Conservation (phyloP, 64 coral and sea anemone species). For the Pocillopora damicornis region DNA sequence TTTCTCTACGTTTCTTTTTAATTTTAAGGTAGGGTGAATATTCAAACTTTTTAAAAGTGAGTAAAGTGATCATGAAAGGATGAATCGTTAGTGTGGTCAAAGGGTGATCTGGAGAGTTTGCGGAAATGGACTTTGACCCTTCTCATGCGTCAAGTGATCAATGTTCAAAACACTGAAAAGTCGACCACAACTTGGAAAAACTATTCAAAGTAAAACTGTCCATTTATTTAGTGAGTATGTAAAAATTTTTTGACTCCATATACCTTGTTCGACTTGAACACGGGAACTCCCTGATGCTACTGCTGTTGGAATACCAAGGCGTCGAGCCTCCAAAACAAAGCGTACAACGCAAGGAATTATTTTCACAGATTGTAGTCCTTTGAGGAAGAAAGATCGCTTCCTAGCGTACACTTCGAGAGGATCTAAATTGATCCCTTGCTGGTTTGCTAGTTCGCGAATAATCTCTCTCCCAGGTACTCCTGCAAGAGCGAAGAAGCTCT, state of each 20-base stretch:
- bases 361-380: constrained; percentile 57
- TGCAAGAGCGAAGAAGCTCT: constrained; percentile 62
- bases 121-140: constrained; percentile 10
- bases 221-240: not conserved
- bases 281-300: constrained; percentile 73
- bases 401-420: constrained; percentile 68
- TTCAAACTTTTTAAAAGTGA: too few relatives aligned
- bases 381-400: constrained; percentile 68
- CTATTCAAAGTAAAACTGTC: not conserved
- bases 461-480: constrained; percentile 87
- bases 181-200: too few relatives aligned
- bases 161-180: not conserved
- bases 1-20: too few relatives aligned
- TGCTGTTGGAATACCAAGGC: constrained; percentile 68
- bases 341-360: constrained; percentile 71
- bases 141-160: not conserved
- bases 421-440: constrained; percentile 75
- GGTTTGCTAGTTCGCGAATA: constrained; percentile 61
- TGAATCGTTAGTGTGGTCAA: too few relatives aligned
- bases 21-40: too few relatives aligned
- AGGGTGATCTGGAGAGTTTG: too few relatives aligned
- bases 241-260: not conserved
- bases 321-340: constrained; percentile 65
- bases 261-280: constrained; percentile 84
- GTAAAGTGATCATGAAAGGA: too few relatives aligned